Conservation (phyloP, 1,140 invertebrate species). For the Arion vulgaris region DNA sequence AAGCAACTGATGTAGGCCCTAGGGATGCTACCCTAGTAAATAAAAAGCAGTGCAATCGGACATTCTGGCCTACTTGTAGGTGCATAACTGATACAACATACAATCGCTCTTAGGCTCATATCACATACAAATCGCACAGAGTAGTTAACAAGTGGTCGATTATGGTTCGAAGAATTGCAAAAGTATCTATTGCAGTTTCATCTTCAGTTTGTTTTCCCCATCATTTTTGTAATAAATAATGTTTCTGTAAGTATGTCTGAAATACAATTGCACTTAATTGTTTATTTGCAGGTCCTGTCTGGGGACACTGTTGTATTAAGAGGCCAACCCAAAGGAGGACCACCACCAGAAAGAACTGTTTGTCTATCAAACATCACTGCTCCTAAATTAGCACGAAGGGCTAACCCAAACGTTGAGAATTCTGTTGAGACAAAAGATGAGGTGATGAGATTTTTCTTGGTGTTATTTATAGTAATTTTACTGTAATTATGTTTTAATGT, state of each 20-base stretch:
- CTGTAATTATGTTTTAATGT: neutral
- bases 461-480: neutral
- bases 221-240: neutral
- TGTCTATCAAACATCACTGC: conserved; percentile 91
- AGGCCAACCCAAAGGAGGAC: conserved; percentile 82
- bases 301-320: conserved; percentile 92
- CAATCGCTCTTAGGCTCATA: neutral
- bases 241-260: neutral
- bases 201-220: neutral
- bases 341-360: conserved; percentile 92
- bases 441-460: conserved; percentile 50
- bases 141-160: too few relatives aligned
- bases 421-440: conserved; percentile 86
- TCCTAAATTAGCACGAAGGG: conserved; percentile 87
- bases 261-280: neutral
- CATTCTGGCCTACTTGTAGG: too few relatives aligned
- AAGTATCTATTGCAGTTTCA: neutral
- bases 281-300: conserved; percentile 82
- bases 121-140: neutral
- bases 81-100: neutral
- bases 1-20: too few relatives aligned
- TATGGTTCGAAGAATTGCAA: too few relatives aligned
- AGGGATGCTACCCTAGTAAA: too few relatives aligned
- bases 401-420: conserved; percentile 77
- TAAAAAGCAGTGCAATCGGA: too few relatives aligned